These are phyloP conservation scores for Eurytoma adleriae DNA, from an alignment of 2,888 invertebrate genomes.

Conservation along the genomic window DNA sequence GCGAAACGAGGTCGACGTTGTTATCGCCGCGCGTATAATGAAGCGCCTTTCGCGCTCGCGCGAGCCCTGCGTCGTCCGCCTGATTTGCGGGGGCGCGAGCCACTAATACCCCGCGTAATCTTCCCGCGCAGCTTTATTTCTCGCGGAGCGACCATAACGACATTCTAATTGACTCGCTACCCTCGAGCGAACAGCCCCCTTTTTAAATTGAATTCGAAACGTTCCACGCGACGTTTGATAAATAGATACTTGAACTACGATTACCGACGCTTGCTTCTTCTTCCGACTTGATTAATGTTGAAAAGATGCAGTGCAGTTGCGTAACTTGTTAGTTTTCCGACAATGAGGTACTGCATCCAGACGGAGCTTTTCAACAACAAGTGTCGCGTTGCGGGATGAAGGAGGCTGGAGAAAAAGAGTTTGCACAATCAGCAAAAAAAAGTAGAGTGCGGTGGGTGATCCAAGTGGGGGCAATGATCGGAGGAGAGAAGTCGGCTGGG, in stretches of 20 bases:
- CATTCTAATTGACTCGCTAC: neutral
- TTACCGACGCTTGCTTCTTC: too few species aligned
- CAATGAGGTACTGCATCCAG: too few species aligned
- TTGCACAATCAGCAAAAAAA: slow-evolving; percentile 9
- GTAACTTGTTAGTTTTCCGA: too few species aligned
- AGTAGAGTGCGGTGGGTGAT: neutral
- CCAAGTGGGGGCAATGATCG: slow-evolving; percentile 1
- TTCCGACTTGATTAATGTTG: too few species aligned
- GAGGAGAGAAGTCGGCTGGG: slow-evolving; percentile 13
- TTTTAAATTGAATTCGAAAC: too few species aligned
- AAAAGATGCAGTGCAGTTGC: too few species aligned
- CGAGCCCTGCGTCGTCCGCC: neutral
- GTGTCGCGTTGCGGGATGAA: too few species aligned
- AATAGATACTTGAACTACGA: too few species aligned
- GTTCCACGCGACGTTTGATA: too few species aligned
- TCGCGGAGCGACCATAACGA: too few species aligned
- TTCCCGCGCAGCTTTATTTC: neutral
- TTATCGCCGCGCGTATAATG: slow-evolving; percentile 3
- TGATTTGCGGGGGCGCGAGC: slow-evolving; percentile 6
- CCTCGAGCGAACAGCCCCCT: neutral
- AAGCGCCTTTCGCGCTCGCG: neutral
- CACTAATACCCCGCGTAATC: slow-evolving; percentile 6
- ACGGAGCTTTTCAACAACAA: too few species aligned
- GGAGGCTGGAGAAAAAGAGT: neutral
- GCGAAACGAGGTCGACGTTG: slow-evolving; percentile 11